These are phyloP conservation scores for Drosophila varians DNA, from an alignment of 1,140 invertebrate species.

Conservation along the genomic window DNA sequence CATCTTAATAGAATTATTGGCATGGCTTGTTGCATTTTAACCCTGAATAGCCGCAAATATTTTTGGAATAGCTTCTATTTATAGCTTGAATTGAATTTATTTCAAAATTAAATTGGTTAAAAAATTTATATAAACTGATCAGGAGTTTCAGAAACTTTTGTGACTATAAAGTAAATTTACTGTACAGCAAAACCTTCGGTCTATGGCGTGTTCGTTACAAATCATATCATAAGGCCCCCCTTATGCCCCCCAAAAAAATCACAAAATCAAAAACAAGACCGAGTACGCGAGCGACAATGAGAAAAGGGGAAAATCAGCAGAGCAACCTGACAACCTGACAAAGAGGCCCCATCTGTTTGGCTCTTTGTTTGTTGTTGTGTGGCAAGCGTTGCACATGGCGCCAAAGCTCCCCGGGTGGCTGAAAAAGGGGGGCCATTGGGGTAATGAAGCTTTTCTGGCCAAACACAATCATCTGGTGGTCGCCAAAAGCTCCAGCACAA, in stretches of 20 bases:
- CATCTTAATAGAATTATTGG: background rate
- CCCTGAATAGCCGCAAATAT: background rate
- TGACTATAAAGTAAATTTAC: background rate
- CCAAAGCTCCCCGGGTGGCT: conserved; percentile 18
- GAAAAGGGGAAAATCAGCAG: conserved; percentile 19
- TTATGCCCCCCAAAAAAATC: conserved; percentile 4
- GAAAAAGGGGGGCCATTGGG: background rate
- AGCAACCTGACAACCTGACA: conserved; percentile 1
- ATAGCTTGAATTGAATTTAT: too few relatives aligned
- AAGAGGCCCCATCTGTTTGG: conserved; percentile 30
- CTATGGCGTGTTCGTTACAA: conserved; percentile 8
- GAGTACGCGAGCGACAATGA: conserved; percentile 23
- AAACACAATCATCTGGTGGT: conserved; percentile 49
- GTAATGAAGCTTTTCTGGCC: conserved; percentile 17
- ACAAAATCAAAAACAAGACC: conserved; percentile 18
- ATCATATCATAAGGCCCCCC: conserved; percentile 1
- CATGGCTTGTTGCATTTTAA: background rate
- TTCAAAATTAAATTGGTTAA: too few relatives aligned
- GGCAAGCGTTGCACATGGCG: conserved; percentile 27
- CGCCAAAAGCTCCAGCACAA: conserved; percentile 27
- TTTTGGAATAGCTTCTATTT: too few relatives aligned
- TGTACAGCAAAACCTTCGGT: conserved; percentile 16
- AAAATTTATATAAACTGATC: too few relatives aligned
- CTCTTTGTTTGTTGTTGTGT: conserved; percentile 24
- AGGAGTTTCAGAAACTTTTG: background rate